Conservation (phyloP, 2,113 vertebrate species). For the Grallaria varia region DNA sequence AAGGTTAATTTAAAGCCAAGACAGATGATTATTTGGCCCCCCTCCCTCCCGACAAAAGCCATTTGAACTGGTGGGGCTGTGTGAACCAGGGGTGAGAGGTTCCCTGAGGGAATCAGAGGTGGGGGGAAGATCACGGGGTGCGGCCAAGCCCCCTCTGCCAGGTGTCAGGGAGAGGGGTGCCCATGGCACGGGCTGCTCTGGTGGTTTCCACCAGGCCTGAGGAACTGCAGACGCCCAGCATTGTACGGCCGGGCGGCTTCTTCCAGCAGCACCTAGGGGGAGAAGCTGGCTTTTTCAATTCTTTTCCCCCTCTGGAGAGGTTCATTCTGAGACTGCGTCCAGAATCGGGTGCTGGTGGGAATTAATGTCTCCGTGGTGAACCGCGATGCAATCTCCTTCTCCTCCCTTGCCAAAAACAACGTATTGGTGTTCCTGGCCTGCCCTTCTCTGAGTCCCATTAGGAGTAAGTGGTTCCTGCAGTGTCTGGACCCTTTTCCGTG, state of each 20-base stretch:
- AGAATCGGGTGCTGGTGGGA: neutral
- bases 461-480: neutral
- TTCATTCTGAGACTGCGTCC: neutral
- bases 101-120: rapidly evolving
- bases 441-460: neutral
- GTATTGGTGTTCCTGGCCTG: rapidly evolving
- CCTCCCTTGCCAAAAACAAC: neutral
- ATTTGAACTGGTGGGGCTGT: rapidly evolving
- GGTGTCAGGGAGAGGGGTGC: neutral
- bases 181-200: rapidly evolving
- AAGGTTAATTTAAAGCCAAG: neutral
- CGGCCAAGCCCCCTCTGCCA: neutral
- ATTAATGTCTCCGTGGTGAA: neutral
- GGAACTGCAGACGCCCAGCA: neutral
- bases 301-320: neutral
- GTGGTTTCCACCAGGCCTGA: neutral
- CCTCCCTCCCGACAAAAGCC: neutral
- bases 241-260: neutral
- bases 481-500: neutral
- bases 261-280: neutral
- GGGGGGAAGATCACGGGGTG: neutral
- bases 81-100: rapidly evolving
- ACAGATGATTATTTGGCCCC: neutral
- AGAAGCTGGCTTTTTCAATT: neutral
- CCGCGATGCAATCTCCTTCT: rapidly evolving